These are phyloP conservation scores for Heterodera schachtii DNA, from an alignment of 1,140 invertebrate genomes.

Conservation along the genomic window DNA sequence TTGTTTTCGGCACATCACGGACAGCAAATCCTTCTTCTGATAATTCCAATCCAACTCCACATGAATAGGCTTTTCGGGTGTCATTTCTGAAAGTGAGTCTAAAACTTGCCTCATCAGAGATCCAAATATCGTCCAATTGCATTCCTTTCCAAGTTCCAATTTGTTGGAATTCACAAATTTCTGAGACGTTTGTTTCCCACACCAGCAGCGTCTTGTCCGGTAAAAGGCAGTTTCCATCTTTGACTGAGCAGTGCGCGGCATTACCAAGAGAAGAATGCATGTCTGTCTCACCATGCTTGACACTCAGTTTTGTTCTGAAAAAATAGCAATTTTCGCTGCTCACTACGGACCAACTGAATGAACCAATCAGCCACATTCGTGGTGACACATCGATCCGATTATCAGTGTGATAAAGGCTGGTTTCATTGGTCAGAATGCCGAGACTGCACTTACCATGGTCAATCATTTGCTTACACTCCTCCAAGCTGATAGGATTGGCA, in stretches of 20 bases:
- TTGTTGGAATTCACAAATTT: not conserved
- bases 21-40: not conserved
- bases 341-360: not conserved
- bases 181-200: not conserved
- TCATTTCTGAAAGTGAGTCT: not conserved
- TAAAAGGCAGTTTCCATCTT: not conserved
- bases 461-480: slow-evolving; percentile 13
- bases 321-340: slow-evolving; percentile 1
- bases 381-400: slow-evolving; percentile 9
- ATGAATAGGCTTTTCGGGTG: not conserved
- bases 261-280: not conserved
- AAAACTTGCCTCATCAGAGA: not conserved
- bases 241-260: not conserved
- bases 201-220: not conserved
- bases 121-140: not conserved
- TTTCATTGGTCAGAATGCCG: slow-evolving; percentile 4
- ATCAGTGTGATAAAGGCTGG: slow-evolving; percentile 11
- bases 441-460: slow-evolving; percentile 11
- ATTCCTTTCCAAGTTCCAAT: not conserved
- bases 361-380: slow-evolving; percentile 6
- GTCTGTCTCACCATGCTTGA: not conserved
- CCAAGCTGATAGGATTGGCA: not conserved
- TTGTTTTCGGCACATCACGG: no score
- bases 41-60: not conserved
- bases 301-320: not conserved